phyloP scores from a whole-genome alignment of 2,888 invertebrate genomes.

The Philhelius pedissequus region DNA sequence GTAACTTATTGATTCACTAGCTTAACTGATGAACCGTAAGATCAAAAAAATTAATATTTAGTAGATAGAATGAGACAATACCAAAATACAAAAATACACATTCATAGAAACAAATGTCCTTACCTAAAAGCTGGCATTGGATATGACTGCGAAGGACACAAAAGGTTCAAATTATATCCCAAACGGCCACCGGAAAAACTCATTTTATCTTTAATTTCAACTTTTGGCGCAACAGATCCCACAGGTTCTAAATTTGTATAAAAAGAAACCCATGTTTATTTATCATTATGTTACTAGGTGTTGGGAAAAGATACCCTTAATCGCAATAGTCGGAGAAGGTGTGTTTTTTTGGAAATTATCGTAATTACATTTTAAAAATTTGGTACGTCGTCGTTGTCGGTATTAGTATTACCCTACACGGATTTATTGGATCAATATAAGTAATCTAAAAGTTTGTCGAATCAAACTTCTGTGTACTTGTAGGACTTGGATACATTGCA shows the following conservation, averaged over 20 bases:
- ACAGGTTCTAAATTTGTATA: constrained; percentile 77
- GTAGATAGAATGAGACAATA: no score
- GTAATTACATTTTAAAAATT: no score
- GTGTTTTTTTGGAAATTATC: neutral
- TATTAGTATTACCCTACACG: no score
- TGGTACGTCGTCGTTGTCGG: no score
- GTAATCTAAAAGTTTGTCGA: no score
- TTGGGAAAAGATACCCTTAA: constrained; percentile 9
- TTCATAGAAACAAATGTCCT: neutral
- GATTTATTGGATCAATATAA: no score
- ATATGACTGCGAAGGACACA: constrained; percentile 84
- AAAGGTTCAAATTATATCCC: constrained; percentile 76
- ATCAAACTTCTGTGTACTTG: no score
- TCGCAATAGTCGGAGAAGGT: neutral
- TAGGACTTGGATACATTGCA: no score
- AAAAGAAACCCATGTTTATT: neutral
- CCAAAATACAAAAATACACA: neutral
- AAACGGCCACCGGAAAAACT: constrained; percentile 70
- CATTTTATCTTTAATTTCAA: constrained; percentile 83
- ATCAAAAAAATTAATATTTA: no score
- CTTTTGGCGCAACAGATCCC: constrained; percentile 82
- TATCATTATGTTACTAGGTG: neutral
- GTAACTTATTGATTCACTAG: no score
- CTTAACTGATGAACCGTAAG: no score
- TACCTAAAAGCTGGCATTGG: constrained; percentile 84